These are phyloP conservation scores for Talpa occidentalis DNA, from an alignment of 2,113 vertebrate genomes.

Conservation along the genomic window DNA sequence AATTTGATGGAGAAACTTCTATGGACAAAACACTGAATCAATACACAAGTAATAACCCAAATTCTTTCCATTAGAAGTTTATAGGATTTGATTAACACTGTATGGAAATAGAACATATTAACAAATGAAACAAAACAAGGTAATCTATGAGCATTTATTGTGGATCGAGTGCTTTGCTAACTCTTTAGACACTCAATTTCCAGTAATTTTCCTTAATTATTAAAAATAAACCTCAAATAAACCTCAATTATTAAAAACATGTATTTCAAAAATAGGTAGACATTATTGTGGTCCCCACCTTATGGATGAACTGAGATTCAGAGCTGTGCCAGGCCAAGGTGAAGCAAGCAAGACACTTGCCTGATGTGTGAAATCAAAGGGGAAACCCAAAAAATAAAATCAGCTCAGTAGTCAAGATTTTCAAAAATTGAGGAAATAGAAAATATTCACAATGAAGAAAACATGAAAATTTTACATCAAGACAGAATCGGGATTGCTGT, in stretches of 20 bases:
- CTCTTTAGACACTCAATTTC: not conserved
- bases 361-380: not conserved
- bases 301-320: not conserved
- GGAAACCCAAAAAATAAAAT: not conserved
- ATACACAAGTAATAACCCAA: not conserved
- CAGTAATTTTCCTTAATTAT: not conserved
- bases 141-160: not conserved
- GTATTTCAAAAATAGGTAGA: not conserved
- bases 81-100: not conserved
- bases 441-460: not conserved
- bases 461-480: slow-evolving; percentile 1
- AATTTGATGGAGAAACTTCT: not conserved
- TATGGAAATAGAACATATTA: not conserved
- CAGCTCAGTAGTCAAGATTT: not conserved
- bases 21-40: not conserved
- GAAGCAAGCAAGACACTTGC: not conserved
- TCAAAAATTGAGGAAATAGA: not conserved
- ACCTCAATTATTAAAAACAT: not conserved
- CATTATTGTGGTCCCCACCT: not conserved
- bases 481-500: not conserved
- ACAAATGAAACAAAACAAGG: not conserved
- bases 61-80: not conserved
- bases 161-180: not conserved
- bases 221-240: too few species aligned
- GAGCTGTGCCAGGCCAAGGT: not conserved